Base-by-base conservation (phyloP, 53 echinoderm and acorn worm species). In the Patiria pectinifera region DNA sequence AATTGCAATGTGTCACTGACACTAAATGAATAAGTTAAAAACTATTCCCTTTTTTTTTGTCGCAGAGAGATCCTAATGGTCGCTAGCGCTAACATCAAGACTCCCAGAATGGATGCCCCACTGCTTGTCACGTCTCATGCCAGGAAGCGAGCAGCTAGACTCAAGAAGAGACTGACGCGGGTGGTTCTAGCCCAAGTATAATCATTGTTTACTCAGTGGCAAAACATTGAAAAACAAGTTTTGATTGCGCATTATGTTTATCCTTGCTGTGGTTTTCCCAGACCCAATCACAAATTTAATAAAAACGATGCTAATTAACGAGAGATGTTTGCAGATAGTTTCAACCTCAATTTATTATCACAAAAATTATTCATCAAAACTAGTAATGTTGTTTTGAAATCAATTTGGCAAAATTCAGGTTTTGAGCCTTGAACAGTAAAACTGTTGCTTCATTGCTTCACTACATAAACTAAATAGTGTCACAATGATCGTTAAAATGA, bases 11-110 rank as follows among this genome's bases (percentile, higher is more conserved):
- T 25, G 76, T 18, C 25, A 5, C 43, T 43, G 22, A 43, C 21
- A 0, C 48, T 70, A 70, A 0, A 14, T 35, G 35, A 70, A 21
- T 15, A 84, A 59, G 2, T 85, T 69, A n/a, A 69, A 23, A 69
- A 59, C 0, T n/a, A 10, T 69, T 85, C 6, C 21, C 35, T 0
- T 45, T 71, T 18, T 66, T 76, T 18, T 66, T 76, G 23, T 60
- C 49, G 45, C 87, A 98, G 99, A 53, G 99, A 99, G 92, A 97
- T 99, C 61, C 84, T 99, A 15, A 95, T 96, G 95, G 94, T 97
- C 13, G 99, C 96, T 46, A 99, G 99, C 92, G 83, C 94, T 24
- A 92, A 96, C 45, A 97, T 99, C 75, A 99, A 99, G 95, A 99
- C 97, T 11, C 97, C 97, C 3, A 93, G 97, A 48, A 99, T 99